Conservation (phyloP, 2,113 vertebrate genomes). For the Catagonus wagneri region DNA sequence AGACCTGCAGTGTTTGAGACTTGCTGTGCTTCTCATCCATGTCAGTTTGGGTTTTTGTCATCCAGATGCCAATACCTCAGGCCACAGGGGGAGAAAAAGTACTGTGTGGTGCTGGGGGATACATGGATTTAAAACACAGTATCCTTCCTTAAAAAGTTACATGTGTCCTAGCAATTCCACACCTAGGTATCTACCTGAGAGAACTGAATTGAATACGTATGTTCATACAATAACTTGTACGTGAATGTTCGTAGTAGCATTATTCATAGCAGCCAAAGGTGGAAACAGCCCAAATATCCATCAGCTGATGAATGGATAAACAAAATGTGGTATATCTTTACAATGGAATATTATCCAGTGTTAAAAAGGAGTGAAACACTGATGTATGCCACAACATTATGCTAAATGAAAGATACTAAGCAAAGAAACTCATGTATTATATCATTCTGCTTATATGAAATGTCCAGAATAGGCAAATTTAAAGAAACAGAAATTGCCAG, state of each 20-base stretch:
- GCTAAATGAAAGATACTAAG: conserved; percentile 15
- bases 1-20: neutral
- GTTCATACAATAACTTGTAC: neutral
- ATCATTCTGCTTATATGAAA: neutral
- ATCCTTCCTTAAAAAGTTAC: neutral
- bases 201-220: neutral
- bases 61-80: neutral
- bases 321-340: neutral
- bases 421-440: neutral
- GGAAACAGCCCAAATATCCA: neutral
- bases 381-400: neutral
- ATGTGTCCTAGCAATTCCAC: neutral
- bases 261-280: neutral
- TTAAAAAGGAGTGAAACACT: neutral
- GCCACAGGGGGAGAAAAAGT: neutral
- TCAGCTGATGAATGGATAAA: neutral
- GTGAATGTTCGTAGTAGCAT: neutral
- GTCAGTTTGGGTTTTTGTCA: neutral
- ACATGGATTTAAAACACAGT: neutral
- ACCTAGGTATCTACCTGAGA: neutral
- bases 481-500: neutral
- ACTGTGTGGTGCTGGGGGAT: neutral
- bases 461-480: neutral
- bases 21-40: neutral
- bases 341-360: neutral